Evolutionary conservation across 2,888 invertebrate species (phyloP), one percentile per base, ranked within the genome.

Genomic region (Anthrax anthrax): DNA sequence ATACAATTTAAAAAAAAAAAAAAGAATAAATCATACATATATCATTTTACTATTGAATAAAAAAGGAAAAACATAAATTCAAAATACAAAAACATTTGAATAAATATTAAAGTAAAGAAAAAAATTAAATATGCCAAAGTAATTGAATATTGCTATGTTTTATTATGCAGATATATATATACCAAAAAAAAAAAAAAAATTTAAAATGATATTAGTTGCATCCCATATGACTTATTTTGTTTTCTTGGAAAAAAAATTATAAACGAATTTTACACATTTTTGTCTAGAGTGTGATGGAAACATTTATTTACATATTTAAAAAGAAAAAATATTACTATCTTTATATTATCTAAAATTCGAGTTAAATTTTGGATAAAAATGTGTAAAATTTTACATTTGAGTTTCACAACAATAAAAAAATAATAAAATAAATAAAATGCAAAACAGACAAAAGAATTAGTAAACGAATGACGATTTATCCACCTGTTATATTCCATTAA

Each of bases 41-140:
- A 32, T 4, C 16, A 39, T 39, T 34, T 39, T 10, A 29, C 19
- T 4, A 14, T 27, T 13, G 17, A 42, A 37, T 23, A 43, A 43
- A n/a, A 23, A 19, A 19, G 8, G 9, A 6, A 23, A 23, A 6
- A 23, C 4, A 23, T 23, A 23, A 23, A 23, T 23, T 4, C 23
- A 23, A 23, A 6, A 23, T 23, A 23, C 23, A 23, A 23, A 6
- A 23, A 23, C 23, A 23, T 23, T 23, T 23, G 23, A 8, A 23
- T 4, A 6, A 23, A 23, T 6, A 6, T 23, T 23, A 23, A 23
- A 23, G 23, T 23, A 23, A 23, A 23, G 8, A 23, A 23, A 23
- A 23, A 23, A 23, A 23, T 23, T 23, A 23, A 23, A 6, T 6
- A 57, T 55, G 54, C 55, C 18, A 39, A 17, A n/a, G n/a, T n/a